A percentile compares a stretch with the other conserved stretches of the same genome.
phyloP scores from a whole-genome alignment of 2,113 vertebrate genomes.

The Ceuthmochares aereus region DNA sequence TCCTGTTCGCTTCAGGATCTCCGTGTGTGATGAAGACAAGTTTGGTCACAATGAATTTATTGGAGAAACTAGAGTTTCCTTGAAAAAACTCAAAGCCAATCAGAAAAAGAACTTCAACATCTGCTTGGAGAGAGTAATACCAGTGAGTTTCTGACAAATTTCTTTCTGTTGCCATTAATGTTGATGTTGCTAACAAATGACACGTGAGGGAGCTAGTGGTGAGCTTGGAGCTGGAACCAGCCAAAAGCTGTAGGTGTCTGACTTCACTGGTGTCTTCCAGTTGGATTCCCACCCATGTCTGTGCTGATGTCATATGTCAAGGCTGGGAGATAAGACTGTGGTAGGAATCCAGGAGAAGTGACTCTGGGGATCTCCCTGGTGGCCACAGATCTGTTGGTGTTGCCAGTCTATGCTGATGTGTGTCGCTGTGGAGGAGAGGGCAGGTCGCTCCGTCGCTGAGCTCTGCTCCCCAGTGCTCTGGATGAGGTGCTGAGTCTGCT shows the following conservation, averaged over 20 bases:
- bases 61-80: conserved; percentile 92
- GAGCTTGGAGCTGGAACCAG: neutral
- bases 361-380: neutral
- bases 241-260: neutral
- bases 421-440: fast-evolving
- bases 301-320: neutral
- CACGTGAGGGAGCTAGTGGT: neutral
- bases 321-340: fast-evolving
- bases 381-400: fast-evolving
- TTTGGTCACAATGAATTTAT: conserved; percentile 99
- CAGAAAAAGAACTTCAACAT: conserved; percentile 96
- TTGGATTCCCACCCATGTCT: fast-evolving
- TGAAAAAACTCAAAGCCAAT: conserved; percentile 94
- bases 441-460: neutral
- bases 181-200: fast-evolving
- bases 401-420: neutral
- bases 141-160: conserved; percentile 76
- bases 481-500: neutral
- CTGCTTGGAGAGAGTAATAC: conserved; percentile 92
- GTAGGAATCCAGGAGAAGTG: neutral
- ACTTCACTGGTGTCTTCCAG: neutral
- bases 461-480: neutral
- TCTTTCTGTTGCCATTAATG: fast-evolving
- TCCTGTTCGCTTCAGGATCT: conserved; percentile 79
- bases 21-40: conserved; percentile 97